Base-by-base conservation (phyloP, 2,797 vertebrate species). In the Sebastes vulpes region DNA sequence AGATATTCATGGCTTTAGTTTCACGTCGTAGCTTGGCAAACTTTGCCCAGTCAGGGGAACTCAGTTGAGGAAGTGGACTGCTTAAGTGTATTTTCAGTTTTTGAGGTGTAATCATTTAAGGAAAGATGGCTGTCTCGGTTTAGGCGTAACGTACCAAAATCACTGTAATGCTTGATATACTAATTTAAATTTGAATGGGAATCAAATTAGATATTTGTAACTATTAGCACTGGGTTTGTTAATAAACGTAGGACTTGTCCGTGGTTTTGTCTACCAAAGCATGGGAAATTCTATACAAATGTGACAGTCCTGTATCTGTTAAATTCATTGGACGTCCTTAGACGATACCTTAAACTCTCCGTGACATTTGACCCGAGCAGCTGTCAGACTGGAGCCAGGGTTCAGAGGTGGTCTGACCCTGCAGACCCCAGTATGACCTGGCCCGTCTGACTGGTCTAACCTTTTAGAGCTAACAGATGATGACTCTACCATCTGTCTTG, bases 401-500 rank as follows among this genome's bases (percentile, higher is more conserved):
- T 91, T 94, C 82, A 85, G 81, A 85, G 91, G 82, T 91, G 77
- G 81, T 73, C 59, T 90, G 92, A 93, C 92, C 89, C 66, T 1
- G 11, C 59, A 72, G 86, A 85, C 92, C 90, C 65, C 77, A 6
- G 25, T 46, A 8, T 91, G 93, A 94, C 91, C 91, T 78, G 74
- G 84, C 35, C 91, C 89, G 94, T 94, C 94, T 95, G 90, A 89
- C 89, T 84, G 79, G 86, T 21, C 83, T 88, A 84, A 90, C 91
- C 88, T 91, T 38, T 93, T 84, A 20, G 82, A 72, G 72, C 84
- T 67, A 89, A 89, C 85, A 79, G 83, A 92, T 91, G 87, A 94
- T 86, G 89, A 88, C 92, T 90, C 89, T 59, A 81, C 95, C 94
- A 94, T 95, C 95, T 95, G 94, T 82, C 85, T 82, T 57, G 78